Evolutionary conservation across 2,888 invertebrate species (phyloP).

Genomic region (Gastrophysa polygoni): DNA sequence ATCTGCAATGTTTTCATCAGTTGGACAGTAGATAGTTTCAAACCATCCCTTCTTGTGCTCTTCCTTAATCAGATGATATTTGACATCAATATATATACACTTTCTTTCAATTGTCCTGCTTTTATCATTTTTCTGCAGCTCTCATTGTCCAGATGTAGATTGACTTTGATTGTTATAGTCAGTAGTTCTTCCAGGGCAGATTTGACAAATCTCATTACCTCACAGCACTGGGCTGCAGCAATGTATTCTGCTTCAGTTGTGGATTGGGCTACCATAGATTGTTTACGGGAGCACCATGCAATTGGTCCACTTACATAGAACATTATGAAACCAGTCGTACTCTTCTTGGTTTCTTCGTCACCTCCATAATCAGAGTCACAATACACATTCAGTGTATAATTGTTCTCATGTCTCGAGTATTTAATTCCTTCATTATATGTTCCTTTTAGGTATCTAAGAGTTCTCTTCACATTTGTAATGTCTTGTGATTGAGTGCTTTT

Average conservation of each 20-base stretch:
- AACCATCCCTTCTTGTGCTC: slow-evolving; percentile 5
- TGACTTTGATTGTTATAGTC: not conserved
- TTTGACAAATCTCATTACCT: not conserved
- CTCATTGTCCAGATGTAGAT: not conserved
- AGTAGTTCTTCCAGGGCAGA: not conserved
- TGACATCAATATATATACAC: slow-evolving; percentile 2
- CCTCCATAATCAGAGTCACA: not conserved
- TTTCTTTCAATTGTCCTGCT: slow-evolving; percentile 1
- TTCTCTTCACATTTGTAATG: slow-evolving; percentile 17
- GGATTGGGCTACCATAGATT: not conserved
- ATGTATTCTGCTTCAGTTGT: not conserved
- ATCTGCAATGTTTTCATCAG: not conserved
- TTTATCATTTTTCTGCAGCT: slow-evolving; percentile 4
- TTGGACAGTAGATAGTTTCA: not conserved
- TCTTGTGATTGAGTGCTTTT: slow-evolving; percentile 9
- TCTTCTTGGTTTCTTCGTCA: not conserved
- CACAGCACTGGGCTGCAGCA: not conserved
- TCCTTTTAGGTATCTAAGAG: slow-evolving; percentile 13
- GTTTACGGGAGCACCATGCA: slow-evolving; percentile 1
- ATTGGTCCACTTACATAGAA: slow-evolving; percentile 1
- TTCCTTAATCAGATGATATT: slow-evolving; percentile 4
- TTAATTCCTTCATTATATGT: not conserved
- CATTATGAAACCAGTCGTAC: slow-evolving; percentile 2
- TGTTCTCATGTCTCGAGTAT: not conserved
- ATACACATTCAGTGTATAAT: slow-evolving; percentile 1